Percentiles rank a stretch among this genome's conserved stretches.
Conservation (phyloP, 2,113 vertebrate species). For the Irena cyanogastra region DNA sequence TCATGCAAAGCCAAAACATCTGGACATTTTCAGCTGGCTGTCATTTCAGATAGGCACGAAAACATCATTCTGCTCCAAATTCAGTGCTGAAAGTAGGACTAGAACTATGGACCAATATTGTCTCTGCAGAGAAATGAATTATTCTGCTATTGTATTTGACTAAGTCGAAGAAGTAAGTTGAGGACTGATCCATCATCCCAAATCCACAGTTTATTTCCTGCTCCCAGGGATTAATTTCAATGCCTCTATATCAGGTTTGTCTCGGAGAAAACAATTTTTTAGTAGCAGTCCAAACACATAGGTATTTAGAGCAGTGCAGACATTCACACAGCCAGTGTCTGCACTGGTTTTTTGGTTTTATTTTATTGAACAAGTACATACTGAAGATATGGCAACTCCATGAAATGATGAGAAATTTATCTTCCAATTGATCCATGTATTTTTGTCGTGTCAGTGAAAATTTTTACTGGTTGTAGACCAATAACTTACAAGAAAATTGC, state of each 20-base stretch:
- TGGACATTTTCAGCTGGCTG: not conserved
- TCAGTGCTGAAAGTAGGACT: not conserved
- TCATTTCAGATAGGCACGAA: not conserved
- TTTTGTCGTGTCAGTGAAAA: not conserved
- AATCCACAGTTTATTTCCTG: not conserved
- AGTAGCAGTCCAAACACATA: not conserved
- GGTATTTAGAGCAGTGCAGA: not conserved
- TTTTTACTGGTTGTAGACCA: not conserved
- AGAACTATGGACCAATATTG: not conserved
- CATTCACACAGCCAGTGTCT: not conserved
- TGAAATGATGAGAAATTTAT: not conserved
- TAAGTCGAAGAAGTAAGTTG: not conserved
- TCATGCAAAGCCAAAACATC: constrained; percentile 10
- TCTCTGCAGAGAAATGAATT: not conserved
- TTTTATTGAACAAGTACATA: not conserved
- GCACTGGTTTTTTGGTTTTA: not conserved
- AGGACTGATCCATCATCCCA: not conserved
- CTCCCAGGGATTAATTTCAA: not conserved
- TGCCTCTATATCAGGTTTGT: not conserved
- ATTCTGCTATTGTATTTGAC: not conserved
- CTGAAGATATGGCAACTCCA: not conserved
- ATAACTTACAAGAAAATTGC: not conserved
- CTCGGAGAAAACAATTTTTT: not conserved
- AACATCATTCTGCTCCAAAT: not conserved
- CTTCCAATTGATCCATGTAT: not conserved